A percentile compares a stretch with the other conserved stretches of the same genome.
Evolutionary conservation across 1,140 invertebrate species (phyloP).

Genomic region (Neodiprion fabricii): DNA sequence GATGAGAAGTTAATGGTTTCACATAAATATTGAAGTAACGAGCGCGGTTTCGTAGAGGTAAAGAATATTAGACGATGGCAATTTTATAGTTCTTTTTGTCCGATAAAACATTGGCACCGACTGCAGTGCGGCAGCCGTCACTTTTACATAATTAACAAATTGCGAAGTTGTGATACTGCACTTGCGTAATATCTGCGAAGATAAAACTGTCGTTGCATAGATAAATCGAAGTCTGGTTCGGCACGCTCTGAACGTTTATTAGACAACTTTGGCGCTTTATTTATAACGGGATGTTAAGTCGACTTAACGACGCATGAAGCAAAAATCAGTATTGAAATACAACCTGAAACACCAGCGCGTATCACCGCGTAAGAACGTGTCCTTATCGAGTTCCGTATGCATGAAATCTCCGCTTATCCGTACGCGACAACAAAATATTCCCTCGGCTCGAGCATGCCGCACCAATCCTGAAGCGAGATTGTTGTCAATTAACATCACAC

Average conservation of each 20-base stretch:
- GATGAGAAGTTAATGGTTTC: too few species aligned
- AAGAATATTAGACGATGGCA: too few species aligned
- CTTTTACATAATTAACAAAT: neutral
- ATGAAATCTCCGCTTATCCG: neutral
- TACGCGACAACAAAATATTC: neutral
- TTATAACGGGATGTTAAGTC: neutral
- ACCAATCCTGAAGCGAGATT: too few species aligned
- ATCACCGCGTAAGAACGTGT: neutral
- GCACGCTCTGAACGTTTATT: neutral
- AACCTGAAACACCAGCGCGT: neutral
- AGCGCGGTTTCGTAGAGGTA: too few species aligned
- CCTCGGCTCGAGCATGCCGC: too few species aligned
- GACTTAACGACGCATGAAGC: neutral
- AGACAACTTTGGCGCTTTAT: neutral
- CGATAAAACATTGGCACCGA: too few species aligned
- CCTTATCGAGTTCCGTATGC: neutral
- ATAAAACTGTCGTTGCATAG: neutral
- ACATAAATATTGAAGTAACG: too few species aligned
- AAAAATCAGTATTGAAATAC: constrained; percentile 1
- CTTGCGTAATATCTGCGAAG: neutral
- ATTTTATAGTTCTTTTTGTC: too few species aligned
- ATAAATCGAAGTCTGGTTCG: neutral
- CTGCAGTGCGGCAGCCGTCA: too few species aligned
- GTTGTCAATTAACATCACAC: too few species aligned
- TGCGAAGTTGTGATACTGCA: neutral